phyloP scores from a whole-genome alignment of 2,888 invertebrate species.

The Heliconius ismenius region DNA sequence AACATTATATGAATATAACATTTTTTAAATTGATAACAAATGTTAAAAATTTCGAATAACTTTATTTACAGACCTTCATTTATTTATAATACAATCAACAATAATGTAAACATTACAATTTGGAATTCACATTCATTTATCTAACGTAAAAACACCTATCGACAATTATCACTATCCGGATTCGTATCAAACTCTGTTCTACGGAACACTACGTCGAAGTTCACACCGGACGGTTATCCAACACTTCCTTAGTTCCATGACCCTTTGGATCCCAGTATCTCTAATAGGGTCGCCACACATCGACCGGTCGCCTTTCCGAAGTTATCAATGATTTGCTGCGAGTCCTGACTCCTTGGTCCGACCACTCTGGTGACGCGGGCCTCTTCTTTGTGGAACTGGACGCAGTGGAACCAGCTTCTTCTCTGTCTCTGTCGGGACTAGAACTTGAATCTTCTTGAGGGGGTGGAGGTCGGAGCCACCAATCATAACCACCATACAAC shows the following conservation, averaged over 20 bases:
- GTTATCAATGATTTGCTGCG: constrained; percentile 73
- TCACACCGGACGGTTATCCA: constrained; percentile 61
- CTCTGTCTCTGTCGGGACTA: constrained; percentile 70
- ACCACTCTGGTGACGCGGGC: constrained; percentile 80
- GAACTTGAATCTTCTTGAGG: constrained; percentile 73
- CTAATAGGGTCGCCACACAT: constrained; percentile 90
- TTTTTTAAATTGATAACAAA: constrained; percentile 47
- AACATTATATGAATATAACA: constrained; percentile 21
- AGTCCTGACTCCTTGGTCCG: constrained; percentile 70
- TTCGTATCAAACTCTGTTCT: constrained; percentile 56
- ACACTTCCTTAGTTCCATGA: constrained; percentile 40
- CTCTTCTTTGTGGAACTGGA: constrained; percentile 76
- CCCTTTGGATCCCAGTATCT: constrained; percentile 31
- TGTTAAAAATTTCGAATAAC: constrained; percentile 73
- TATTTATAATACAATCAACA: constrained; percentile 81
- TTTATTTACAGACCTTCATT: constrained; percentile 80
- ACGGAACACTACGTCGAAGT: constrained; percentile 44
- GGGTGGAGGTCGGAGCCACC: constrained; percentile 83
- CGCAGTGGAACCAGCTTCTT: constrained; percentile 62
- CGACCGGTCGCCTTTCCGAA: constrained; percentile 81
- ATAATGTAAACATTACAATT: constrained; percentile 73
- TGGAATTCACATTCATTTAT: constrained; percentile 77
- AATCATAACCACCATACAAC: constrained; percentile 86
- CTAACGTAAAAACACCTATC: constrained; percentile 77
- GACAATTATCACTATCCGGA: constrained; percentile 66